Evolutionary conservation across 2,113 vertebrate genomes (phyloP), one percentile per base, ranked within the genome.

Genomic region (Zosterops hypoxanthus): DNA sequence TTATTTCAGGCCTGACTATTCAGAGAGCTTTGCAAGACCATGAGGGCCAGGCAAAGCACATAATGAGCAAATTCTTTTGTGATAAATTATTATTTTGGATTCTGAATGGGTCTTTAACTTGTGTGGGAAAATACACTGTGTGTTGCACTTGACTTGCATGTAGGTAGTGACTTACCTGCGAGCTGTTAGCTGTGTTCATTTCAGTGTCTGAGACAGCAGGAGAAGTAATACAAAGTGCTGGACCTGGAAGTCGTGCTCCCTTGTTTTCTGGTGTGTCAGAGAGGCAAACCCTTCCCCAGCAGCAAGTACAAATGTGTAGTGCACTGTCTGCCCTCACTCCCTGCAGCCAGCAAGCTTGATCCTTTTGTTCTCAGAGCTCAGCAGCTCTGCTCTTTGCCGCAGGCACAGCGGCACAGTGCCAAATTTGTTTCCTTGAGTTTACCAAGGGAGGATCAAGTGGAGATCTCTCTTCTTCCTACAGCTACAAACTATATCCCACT

Each of bases 41-140:
- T 9, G 64, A 88, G 79, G 64, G 85, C 84, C 59, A 72, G 84
- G 92, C 33, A 96, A 94, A 95, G 86, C 65, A 94, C 86, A 94
- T 94, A 97, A 97, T 94, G 95, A 97, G 87, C 64, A 96, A 96
- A 92, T 90, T 86, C 97, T 97, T 95, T 83, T 91, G 94, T 93
- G 91, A 92, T 91, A 96, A 97, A 97, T 97, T 94, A 94, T 97
- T 97, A 96, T 95, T 97, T n/a, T 75, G 91, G 60, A 83, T 97
- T 97, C 78, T 95, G 96, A 97, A 95, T 71, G 53, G 36, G 36
- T 80, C 85, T 93, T 96, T 95, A 76, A 65, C 36, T 36, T 55
- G 80, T 69, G 80, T 80, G 53, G 88, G 82, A 93, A 96, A 95
- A 95, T 76, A 75, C 64, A 44, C 66, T 76, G 49, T 61, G 60